A percentile compares a stretch with the other conserved stretches of the same genome.
Evolutionary conservation across 2,888 invertebrate genomes (phyloP).

Genomic region (Plebejus anna): DNA sequence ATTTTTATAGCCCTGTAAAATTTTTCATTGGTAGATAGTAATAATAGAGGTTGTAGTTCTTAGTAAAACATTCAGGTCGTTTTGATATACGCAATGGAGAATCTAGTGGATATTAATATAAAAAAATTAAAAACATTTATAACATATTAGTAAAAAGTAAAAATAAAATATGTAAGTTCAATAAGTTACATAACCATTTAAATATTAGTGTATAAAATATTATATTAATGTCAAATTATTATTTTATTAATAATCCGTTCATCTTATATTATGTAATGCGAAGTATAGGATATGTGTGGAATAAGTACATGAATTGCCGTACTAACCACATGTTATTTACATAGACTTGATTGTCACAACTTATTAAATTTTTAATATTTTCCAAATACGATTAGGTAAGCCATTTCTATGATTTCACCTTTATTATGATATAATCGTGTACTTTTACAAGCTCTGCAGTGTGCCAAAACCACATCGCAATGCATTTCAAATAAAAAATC

Average conservation of each 20-base stretch:
- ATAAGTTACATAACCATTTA: no score
- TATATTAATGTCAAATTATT: no score
- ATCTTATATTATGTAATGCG: neutral
- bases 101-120: neutral
- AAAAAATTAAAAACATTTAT: neutral
- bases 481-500: neutral
- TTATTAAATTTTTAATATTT: neutral
- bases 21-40: neutral
- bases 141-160: no score
- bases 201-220: no score
- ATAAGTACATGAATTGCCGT: no score
- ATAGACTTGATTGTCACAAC: neutral
- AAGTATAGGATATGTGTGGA: neutral
- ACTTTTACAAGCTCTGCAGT: neutral
- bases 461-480: neutral
- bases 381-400: neutral
- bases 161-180: no score
- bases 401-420: neutral
- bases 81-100: neutral
- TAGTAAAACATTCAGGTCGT: neutral
- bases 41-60: neutral
- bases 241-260: neutral
- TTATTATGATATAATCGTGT: neutral
- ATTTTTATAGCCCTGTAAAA: neutral
- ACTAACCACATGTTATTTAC: no score